Base-by-base conservation (phyloP, 2,888 invertebrate genomes). In the Agrotis puta region DNA sequence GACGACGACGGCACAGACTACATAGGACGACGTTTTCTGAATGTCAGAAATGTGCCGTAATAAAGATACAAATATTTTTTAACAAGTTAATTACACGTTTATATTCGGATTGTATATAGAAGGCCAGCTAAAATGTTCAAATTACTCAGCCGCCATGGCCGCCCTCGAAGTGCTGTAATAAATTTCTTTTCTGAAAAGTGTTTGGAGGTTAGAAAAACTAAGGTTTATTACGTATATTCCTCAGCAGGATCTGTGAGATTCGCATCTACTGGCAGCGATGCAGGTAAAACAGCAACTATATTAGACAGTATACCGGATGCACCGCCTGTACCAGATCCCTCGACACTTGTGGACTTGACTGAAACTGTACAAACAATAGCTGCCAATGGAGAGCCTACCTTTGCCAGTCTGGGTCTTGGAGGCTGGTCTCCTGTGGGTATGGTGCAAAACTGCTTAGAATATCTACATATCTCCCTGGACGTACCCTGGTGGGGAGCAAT, bases 401-500 rank as follows among this genome's bases (percentile, higher is more conserved):
- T 99, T 86, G 96, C 97, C 0, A 98, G 98, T 70, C 91, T 99
- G 59, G 99, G 99, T 0, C 96, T 99, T 24, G 98, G 98, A 2
- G 97, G 98, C 39, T 98, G 97, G 97, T 95, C 97, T 20, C 99
- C 99, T 0, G 96, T 98, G 1, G 99, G 99, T 0, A 90, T 98
- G 7, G 96, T 99, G 18, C 98, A 99, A 91, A 96, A 97, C 58
- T 97, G 97, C 77, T 94, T 99, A 85, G 99, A 99, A 92, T 98
- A 96, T 87, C 85, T 99, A 51, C 99, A 99, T 90, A 97, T 98
- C n/a, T 93, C 96, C 0, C 92, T 97, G 16, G 98, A 98, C 84
- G 81, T 99, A 16, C 99, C 99, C 0, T 99, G 99, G 99, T 99
- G 99, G 99, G 97, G 97, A 50, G 96, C 98, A 16, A 99, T 99